A percentile compares a stretch with the other conserved stretches of the same genome.
Evolutionary conservation across 2,888 invertebrate genomes (phyloP).

Genomic region (Leptarthrus brevirostris): DNA sequence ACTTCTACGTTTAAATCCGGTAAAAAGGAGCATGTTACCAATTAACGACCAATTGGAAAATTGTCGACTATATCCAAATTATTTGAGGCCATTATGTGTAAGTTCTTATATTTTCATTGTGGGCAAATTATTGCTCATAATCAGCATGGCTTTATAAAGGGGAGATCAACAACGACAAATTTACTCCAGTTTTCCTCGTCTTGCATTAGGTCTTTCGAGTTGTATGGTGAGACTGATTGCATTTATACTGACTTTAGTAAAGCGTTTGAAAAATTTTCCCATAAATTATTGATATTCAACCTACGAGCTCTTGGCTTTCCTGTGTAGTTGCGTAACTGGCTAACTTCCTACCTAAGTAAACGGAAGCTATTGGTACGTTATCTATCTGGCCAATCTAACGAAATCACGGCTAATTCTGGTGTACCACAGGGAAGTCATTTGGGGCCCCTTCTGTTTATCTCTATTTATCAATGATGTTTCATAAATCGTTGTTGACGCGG

Average conservation of each 20-base stretch:
- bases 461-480: not conserved
- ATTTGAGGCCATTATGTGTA: too few species aligned
- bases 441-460: not conserved
- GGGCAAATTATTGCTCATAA: too few species aligned
- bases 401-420: constrained; percentile 1
- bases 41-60: too few species aligned
- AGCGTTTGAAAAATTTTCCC: not conserved
- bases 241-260: not conserved
- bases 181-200: too few species aligned
- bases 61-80: too few species aligned
- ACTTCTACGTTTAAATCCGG: too few species aligned
- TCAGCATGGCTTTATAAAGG: too few species aligned
- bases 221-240: not conserved
- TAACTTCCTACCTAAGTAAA: not conserved
- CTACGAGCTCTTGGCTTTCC: not conserved
- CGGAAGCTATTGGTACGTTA: not conserved
- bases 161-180: too few species aligned
- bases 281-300: not conserved
- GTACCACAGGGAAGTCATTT: not conserved
- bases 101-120: too few species aligned
- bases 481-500: not conserved
- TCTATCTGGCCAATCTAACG: not conserved
- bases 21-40: too few species aligned
- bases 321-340: not conserved
- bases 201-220: not conserved